Conservation (phyloP, 2,113 vertebrate species). For the Thunnus thynnus region DNA sequence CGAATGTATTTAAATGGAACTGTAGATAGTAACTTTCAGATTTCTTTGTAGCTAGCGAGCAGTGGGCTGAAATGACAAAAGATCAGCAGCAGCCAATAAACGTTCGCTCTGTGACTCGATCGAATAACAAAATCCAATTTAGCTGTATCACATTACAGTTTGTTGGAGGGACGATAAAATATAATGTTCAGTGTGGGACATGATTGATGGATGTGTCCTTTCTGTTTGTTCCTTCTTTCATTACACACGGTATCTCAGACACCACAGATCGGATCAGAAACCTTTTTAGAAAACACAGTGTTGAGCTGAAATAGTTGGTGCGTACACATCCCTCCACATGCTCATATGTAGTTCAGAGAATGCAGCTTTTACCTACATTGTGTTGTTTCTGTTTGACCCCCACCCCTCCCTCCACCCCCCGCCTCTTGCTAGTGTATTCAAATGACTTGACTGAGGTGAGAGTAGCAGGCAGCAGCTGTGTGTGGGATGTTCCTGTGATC, state of each 20-base stretch:
- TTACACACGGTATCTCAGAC: not conserved
- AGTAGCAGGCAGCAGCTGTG: conserved; percentile 61
- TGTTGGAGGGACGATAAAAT: no score
- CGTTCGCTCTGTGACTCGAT: no score
- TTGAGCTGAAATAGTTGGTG: not conserved
- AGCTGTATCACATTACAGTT: no score
- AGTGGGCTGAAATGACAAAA: no score
- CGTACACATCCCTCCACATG: not conserved
- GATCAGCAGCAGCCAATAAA: no score
- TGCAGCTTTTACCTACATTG: not conserved
- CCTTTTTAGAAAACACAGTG: not conserved
- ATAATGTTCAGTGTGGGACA: no score
- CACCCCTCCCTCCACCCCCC: not conserved
- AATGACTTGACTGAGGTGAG: conserved; percentile 49
- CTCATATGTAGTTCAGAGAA: conserved; percentile 9
- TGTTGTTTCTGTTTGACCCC: conserved; percentile 5
- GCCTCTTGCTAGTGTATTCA: conserved; percentile 37
- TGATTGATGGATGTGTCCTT: no score
- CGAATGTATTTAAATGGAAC: no score
- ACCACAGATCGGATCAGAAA: not conserved
- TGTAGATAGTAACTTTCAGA: no score
- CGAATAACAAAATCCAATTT: no score
- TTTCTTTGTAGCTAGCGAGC: no score
- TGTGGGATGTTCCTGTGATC: conserved; percentile 71
- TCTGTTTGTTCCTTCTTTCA: not conserved